Evolutionary conservation across 2,113 vertebrate genomes (phyloP).

Genomic region (Oncorhynchus nerka): DNA sequence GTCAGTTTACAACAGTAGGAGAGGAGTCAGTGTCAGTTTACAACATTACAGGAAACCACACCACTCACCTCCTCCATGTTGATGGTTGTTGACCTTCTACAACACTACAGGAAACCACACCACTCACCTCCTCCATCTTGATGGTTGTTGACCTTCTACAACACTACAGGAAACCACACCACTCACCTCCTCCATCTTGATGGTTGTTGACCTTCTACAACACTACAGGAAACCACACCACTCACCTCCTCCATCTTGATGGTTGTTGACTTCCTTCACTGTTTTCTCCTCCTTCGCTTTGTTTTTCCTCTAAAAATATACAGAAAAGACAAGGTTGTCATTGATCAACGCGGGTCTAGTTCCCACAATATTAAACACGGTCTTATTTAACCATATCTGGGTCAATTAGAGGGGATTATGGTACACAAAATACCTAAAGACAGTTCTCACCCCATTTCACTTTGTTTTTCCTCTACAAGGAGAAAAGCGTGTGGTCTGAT

Average conservation of each 20-base stretch:
- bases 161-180: constrained; percentile 4
- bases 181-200: constrained; percentile 64
- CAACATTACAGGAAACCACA: too few relatives aligned
- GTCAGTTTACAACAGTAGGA: constrained; percentile 8
- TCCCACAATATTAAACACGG: neutral
- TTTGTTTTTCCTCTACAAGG: too few relatives aligned
- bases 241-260: constrained; percentile 61
- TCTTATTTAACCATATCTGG: neutral
- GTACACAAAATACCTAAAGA: too few relatives aligned
- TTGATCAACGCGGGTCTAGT: neutral
- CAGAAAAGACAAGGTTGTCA: constrained; percentile 7
- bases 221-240: constrained; percentile 8
- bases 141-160: too few relatives aligned
- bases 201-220: constrained; percentile 4
- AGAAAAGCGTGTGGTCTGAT: too few relatives aligned
- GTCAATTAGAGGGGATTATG: neutral
- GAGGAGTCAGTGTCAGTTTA: too few relatives aligned
- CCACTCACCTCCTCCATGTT: too few relatives aligned
- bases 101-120: neutral
- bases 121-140: too few relatives aligned
- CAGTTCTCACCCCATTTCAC: too few relatives aligned
- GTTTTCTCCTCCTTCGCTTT: constrained; percentile 62
- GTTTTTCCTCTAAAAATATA: constrained; percentile 65
- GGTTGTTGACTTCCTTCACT: constrained; percentile 31
- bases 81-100: too few relatives aligned